Evolutionary conservation across 1,140 invertebrate genomes (phyloP).

Genomic region (Pseudomyrmex cubaensis): DNA sequence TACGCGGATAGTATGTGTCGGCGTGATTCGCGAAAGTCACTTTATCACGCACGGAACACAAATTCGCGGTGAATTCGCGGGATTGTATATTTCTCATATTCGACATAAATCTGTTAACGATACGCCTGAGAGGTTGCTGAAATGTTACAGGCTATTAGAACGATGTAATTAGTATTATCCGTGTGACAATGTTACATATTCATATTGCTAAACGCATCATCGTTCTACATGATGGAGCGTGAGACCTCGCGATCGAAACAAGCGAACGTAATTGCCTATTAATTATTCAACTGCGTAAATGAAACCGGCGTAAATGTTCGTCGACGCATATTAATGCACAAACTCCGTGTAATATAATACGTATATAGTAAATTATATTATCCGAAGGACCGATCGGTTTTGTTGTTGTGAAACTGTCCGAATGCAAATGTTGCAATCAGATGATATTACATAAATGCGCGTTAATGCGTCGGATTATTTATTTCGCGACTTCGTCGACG

Average conservation of each 20-base stretch:
- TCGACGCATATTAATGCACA: constrained; percentile 23
- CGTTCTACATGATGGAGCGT: constrained; percentile 12
- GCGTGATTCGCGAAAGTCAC: too few relatives aligned
- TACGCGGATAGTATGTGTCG: too few relatives aligned
- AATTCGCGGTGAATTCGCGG: not conserved
- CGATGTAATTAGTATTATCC: constrained; percentile 32
- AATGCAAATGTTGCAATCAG: constrained; percentile 13
- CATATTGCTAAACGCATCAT: constrained; percentile 35
- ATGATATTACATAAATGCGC: not conserved
- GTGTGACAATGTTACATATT: constrained; percentile 27
- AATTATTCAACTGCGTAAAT: constrained; percentile 56
- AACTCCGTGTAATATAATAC: not conserved
- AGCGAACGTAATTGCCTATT: constrained; percentile 49
- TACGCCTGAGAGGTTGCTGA: constrained; percentile 1
- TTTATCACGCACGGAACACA: not conserved
- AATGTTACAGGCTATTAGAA: constrained; percentile 13
- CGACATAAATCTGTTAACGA: not conserved
- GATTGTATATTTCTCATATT: not conserved
- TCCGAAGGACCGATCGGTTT: not conserved
- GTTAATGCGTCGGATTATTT: constrained; percentile 22
- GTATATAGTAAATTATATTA: constrained; percentile 48
- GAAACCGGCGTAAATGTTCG: constrained; percentile 48
- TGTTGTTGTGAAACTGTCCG: not conserved
- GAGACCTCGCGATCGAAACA: constrained; percentile 15
- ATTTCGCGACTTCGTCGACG: not conserved